Conservation (phyloP, 2,888 invertebrate genomes). For the Ceraclea dissimilis region DNA sequence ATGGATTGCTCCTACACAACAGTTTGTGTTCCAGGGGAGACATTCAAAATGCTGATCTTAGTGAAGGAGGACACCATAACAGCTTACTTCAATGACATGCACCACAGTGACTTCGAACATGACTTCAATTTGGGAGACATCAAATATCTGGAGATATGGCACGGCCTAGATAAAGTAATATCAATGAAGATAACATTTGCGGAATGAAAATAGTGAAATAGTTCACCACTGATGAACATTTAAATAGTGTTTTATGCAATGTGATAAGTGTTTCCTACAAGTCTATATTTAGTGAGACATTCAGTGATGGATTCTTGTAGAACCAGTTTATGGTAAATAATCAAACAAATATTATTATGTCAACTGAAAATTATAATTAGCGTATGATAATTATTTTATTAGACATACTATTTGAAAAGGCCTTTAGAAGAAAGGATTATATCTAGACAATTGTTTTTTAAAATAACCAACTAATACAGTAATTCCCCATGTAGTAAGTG, state of each 20-base stretch:
- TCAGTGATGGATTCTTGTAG: too few species aligned
- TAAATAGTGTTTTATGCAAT: background rate
- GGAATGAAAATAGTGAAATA: background rate
- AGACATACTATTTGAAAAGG: too few species aligned
- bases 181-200: slow-evolving; percentile 22
- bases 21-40: slow-evolving; percentile 23
- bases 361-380: too few species aligned
- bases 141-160: slow-evolving; percentile 23
- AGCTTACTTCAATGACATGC: slow-evolving; percentile 16
- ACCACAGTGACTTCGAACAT: slow-evolving; percentile 12
- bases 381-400: too few species aligned
- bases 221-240: background rate
- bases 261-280: too few species aligned
- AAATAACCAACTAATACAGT: too few species aligned
- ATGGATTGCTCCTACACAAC: slow-evolving; percentile 12
- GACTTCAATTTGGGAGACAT: slow-evolving; percentile 15
- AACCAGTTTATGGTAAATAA: too few species aligned
- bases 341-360: too few species aligned
- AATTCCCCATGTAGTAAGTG: too few species aligned
- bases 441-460: too few species aligned
- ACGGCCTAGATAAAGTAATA: slow-evolving; percentile 18
- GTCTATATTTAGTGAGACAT: too few species aligned
- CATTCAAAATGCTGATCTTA: slow-evolving; percentile 13
- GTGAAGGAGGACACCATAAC: slow-evolving; percentile 13
- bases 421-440: too few species aligned